Conservation (phyloP, 2,797 vertebrate species). For the Melopsittacus undulatus region DNA sequence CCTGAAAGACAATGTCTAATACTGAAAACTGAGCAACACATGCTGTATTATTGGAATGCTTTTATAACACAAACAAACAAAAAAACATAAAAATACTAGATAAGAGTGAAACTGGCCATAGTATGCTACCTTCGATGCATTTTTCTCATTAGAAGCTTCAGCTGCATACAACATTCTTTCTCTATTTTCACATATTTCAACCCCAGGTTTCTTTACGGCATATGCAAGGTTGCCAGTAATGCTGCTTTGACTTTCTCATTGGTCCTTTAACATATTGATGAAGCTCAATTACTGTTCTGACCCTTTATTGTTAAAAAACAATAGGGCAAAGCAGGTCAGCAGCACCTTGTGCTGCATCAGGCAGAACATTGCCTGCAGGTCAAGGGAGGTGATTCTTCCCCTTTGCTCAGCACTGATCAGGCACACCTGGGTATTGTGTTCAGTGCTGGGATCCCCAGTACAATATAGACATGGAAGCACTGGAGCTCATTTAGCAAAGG, state of each 20-base stretch:
- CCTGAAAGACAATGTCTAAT: background rate
- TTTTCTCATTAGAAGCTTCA: background rate
- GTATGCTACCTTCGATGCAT: background rate
- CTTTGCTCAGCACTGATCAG: background rate
- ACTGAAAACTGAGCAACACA: background rate
- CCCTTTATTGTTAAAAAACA: accelerated
- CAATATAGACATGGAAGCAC: too few relatives aligned
- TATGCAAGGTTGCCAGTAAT: background rate
- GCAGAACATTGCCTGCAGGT: background rate
- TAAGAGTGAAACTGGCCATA: background rate
- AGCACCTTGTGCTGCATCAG: background rate
- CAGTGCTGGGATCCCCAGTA: background rate
- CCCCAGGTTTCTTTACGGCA: background rate
- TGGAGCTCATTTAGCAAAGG: background rate
- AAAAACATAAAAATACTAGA: background rate
- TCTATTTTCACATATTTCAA: background rate
- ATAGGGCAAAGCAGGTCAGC: background rate
- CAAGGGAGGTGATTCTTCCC: background rate
- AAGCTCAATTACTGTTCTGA: background rate
- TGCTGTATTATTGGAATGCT: background rate
- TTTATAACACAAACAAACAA: background rate
- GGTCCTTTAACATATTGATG: background rate
- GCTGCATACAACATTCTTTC: background rate
- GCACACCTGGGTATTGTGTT: background rate
- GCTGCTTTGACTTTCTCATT: background rate